Conservation (phyloP, 2,113 vertebrate genomes). For the Saccopteryx bilineata region DNA sequence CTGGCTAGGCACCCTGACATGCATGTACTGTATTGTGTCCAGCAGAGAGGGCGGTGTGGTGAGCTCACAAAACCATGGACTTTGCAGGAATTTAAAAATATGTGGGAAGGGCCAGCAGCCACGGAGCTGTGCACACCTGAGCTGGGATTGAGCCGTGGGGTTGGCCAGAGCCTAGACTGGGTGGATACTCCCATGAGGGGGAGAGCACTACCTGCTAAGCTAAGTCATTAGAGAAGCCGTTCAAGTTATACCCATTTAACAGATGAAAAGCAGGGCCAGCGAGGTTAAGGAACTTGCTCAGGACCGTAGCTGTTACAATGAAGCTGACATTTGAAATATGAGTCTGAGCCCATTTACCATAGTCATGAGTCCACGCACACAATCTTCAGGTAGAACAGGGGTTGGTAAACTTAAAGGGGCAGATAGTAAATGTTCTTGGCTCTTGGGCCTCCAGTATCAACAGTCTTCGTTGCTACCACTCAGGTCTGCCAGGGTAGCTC, state of each 20-base stretch:
- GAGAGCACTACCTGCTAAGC: accelerated
- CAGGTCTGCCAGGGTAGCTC: background rate
- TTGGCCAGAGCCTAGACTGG: background rate
- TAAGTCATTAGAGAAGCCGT: background rate
- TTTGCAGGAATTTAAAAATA: background rate
- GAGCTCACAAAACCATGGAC: accelerated
- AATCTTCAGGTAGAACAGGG: background rate
- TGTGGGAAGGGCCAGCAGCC: background rate
- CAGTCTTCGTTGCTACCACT: background rate
- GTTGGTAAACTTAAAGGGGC: background rate
- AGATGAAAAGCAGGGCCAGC: background rate
- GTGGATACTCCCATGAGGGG: too few species aligned
- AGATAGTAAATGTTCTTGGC: background rate
- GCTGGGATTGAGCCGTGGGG: background rate
- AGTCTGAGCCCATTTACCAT: background rate
- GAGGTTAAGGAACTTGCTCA: background rate
- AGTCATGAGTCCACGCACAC: background rate
- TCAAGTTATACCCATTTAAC: too few species aligned
- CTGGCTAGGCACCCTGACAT: background rate
- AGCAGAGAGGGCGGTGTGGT: too few species aligned
- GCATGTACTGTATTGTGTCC: background rate
- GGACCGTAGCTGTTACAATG: background rate
- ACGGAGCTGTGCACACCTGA: too few species aligned
- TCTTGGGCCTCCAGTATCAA: background rate
- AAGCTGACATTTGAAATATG: background rate